These are phyloP conservation scores for Emmelina monodactyla DNA, from an alignment of 2,888 invertebrate species.

Conservation along the genomic window DNA sequence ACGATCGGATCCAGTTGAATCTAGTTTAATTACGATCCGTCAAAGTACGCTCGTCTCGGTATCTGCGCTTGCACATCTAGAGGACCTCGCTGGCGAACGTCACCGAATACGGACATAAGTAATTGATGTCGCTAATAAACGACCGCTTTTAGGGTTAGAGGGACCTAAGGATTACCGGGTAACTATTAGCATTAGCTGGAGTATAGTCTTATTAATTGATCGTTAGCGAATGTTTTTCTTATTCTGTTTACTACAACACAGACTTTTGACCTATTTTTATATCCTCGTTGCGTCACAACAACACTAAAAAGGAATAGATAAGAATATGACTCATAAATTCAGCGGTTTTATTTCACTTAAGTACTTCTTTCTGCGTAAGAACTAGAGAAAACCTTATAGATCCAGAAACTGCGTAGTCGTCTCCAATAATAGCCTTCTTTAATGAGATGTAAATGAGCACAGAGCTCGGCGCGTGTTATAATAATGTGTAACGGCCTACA, in stretches of 20 bases:
- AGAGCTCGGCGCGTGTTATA: conserved; percentile 61
- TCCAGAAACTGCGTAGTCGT: conserved; percentile 31
- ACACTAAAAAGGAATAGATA: no score
- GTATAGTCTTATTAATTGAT: no score
- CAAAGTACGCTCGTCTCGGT: conserved; percentile 5
- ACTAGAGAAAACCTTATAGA: conserved; percentile 13
- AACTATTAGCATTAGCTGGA: no score
- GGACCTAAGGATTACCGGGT: neutral
- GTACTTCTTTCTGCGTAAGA: no score
- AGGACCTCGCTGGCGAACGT: neutral
- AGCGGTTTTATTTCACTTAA: no score
- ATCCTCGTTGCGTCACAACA: no score
- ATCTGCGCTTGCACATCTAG: conserved; percentile 1
- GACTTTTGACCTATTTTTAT: no score
- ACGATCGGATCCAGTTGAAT: conserved; percentile 5
- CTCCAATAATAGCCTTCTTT: conserved; percentile 57
- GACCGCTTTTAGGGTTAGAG: conserved; percentile 18
- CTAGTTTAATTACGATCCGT: conserved; percentile 19
- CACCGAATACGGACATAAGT: conserved; percentile 14
- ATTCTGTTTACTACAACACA: no score
- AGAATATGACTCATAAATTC: no score
- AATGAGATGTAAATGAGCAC: conserved; percentile 68
- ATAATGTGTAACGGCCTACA: conserved; percentile 67
- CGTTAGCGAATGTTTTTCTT: no score
- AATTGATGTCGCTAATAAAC: conserved; percentile 37